phyloP scores from a whole-genome alignment of 2,113 vertebrate genomes.

The Rutilus rutilus region DNA sequence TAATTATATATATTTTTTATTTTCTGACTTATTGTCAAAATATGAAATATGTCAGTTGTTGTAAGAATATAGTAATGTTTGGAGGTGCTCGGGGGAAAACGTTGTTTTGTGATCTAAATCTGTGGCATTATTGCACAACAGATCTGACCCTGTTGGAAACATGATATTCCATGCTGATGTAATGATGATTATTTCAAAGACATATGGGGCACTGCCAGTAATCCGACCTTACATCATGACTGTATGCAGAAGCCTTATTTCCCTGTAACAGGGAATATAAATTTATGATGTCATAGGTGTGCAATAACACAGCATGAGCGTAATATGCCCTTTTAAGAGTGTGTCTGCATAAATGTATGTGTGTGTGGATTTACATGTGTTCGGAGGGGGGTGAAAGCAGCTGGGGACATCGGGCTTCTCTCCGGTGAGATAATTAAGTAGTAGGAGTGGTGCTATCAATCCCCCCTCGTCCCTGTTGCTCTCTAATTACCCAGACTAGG shows the following conservation, averaged over 20 bases:
- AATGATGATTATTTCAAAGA: conserved; percentile 20
- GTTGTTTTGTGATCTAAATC: not conserved
- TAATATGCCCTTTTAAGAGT: not conserved
- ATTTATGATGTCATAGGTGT: conserved; percentile 30
- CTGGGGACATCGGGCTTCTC: conserved; percentile 24
- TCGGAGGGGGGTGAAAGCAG: not conserved
- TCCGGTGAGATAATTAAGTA: conserved; percentile 38
- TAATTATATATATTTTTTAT: not conserved
- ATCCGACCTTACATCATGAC: conserved; percentile 24
- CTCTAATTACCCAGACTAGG: conserved; percentile 33
- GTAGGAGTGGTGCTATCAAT: conserved; percentile 26
- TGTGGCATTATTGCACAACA: not conserved
- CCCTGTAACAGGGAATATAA: too few relatives aligned
- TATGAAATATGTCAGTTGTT: not conserved
- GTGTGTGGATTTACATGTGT: conserved; percentile 6
- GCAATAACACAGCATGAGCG: conserved; percentile 26
- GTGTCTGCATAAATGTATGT: not conserved
- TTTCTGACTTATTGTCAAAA: not conserved
- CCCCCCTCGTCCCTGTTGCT: conserved; percentile 10
- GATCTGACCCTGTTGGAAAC: not conserved
- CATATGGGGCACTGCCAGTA: not conserved
- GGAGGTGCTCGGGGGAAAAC: not conserved
- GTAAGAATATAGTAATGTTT: not conserved
- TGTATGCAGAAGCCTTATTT: conserved; percentile 5
- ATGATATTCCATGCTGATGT: conserved; percentile 13